These are phyloP conservation scores for Oscheius sp. DNA, from an alignment of 2,888 invertebrate species.

Conservation along the genomic window DNA sequence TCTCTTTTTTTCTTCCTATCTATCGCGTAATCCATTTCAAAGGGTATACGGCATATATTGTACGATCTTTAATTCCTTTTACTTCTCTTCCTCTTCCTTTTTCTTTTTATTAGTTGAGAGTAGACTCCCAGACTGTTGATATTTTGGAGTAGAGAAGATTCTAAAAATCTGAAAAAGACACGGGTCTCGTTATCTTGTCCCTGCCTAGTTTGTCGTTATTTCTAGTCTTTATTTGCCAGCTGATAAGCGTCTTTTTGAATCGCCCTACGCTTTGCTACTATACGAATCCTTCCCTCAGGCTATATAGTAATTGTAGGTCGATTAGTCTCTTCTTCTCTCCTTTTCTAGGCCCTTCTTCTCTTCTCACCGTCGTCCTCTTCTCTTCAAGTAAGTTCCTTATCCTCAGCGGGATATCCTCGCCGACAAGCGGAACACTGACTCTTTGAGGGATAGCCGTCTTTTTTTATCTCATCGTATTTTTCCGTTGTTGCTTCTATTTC, in stretches of 20 bases:
- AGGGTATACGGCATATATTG: no score
- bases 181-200: constrained; percentile 17
- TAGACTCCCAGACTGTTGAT: neutral
- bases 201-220: constrained; percentile 30
- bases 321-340: no score
- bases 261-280: constrained; percentile 27
- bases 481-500: constrained; percentile 13
- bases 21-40: neutral
- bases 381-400: no score
- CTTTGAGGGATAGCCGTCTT: no score
- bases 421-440: no score
- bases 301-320: no score
- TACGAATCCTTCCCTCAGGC: constrained; percentile 16
- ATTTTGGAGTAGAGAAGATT: neutral
- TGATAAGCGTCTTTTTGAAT: constrained; percentile 32
- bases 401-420: no score
- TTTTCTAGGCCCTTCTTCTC: no score
- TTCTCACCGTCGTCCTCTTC: no score
- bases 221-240: constrained; percentile 31
- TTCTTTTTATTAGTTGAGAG: neutral
- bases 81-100: no score
- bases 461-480: no score
- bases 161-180: constrained; percentile 12
- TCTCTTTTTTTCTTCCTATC: neutral
- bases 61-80: no score